These are phyloP conservation scores for Carettochelys insculpta DNA, from an alignment of 2,113 vertebrate genomes.

Conservation along the genomic window DNA sequence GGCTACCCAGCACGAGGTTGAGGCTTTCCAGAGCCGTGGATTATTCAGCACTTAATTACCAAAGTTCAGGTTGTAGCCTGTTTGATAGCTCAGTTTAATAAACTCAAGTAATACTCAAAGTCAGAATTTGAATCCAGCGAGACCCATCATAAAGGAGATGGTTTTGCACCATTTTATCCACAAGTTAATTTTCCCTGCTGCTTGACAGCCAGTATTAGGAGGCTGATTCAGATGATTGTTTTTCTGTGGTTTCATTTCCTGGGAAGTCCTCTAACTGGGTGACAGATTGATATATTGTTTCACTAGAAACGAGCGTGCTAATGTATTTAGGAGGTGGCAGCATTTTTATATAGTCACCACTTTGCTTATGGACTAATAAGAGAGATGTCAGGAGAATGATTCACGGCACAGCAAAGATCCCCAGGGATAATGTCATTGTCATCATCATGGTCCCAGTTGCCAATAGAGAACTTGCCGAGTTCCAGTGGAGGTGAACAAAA, in stretches of 20 bases:
- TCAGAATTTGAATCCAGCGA: background rate
- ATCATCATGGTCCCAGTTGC: background rate
- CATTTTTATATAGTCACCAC: background rate
- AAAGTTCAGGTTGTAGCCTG: background rate
- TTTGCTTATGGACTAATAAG: conserved; percentile 19
- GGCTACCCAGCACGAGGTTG: background rate
- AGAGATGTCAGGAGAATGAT: conserved; percentile 5
- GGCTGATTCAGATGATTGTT: background rate
- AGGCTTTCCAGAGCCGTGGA: background rate
- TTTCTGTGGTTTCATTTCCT: background rate
- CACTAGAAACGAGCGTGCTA: background rate
- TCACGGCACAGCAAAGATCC: background rate
- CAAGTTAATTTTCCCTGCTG: background rate
- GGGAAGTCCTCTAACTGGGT: background rate
- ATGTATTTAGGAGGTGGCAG: background rate
- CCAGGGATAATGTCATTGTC: background rate
- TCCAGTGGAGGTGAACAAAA: background rate
- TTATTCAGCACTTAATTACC: background rate
- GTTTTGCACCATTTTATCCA: background rate
- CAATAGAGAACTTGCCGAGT: background rate
- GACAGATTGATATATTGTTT: background rate
- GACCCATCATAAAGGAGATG: background rate
- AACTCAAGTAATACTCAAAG: background rate
- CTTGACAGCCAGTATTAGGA: background rate
- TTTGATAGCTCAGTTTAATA: background rate